A percentile compares a stretch with the other conserved stretches of the same genome.
Evolutionary conservation across 92 coral and sea anemone genomes (phyloP).

Genomic region (Scolanthus callimorphus): DNA sequence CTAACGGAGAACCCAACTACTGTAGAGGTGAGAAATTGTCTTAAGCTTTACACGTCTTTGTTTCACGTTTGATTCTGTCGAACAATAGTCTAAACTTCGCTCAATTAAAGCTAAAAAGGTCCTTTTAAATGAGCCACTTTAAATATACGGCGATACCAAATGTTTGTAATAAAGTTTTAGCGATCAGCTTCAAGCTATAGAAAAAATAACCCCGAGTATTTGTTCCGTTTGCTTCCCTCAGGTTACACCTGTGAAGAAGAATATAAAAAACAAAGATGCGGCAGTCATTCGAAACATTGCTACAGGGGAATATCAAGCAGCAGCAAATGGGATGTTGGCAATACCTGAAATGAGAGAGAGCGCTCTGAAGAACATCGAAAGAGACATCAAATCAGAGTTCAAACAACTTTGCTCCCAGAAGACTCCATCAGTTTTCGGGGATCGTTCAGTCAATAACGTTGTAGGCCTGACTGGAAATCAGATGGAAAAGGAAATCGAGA

Average conservation of each 20-base stretch:
- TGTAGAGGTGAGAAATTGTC: background rate
- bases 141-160: too few species aligned
- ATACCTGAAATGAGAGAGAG: conserved; percentile 18
- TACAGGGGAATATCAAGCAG: conserved; percentile 35
- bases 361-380: conserved; percentile 13
- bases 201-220: too few species aligned
- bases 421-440: conserved; percentile 41
- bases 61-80: too few species aligned
- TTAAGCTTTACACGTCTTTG: too few species aligned
- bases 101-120: background rate
- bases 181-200: too few species aligned
- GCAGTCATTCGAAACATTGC: conserved; percentile 36
- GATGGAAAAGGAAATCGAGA: conserved; percentile 29
- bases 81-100: background rate
- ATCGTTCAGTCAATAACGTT: conserved; percentile 24
- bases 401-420: conserved; percentile 14
- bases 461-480: conserved; percentile 26
- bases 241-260: too few species aligned
- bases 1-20: background rate
- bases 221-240: too few species aligned
- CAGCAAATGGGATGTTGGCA: conserved; percentile 46
- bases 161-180: too few species aligned
- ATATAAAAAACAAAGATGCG: conserved; percentile 10
- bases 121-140: too few species aligned
- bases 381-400: conserved; percentile 34